Percentiles rank a stretch among this genome's conserved stretches.
phyloP scores from a whole-genome alignment of 2,797 vertebrate genomes.

The Podargus strigoides region DNA sequence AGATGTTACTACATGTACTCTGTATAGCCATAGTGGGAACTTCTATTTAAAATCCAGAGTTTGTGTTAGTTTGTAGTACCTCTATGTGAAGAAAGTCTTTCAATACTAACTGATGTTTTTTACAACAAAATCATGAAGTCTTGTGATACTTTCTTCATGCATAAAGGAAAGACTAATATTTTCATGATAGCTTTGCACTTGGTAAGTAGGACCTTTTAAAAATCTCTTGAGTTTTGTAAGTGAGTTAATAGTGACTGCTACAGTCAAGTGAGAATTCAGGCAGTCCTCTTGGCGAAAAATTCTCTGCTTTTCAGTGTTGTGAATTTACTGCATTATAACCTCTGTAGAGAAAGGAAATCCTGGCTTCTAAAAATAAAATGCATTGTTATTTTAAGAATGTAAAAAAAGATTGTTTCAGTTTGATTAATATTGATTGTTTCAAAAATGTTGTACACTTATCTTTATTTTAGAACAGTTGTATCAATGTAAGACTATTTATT shows the following conservation, averaged over 20 bases:
- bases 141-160: not conserved
- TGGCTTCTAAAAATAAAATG: constrained; percentile 67
- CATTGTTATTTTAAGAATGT: constrained; percentile 58
- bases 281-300: not conserved
- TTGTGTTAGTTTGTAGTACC: not conserved
- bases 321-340: constrained; percentile 10
- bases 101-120: not conserved
- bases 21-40: not conserved
- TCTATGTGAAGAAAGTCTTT: not conserved
- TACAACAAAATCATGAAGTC: not conserved
- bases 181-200: not conserved
- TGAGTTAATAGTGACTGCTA: not conserved
- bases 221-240: not conserved
- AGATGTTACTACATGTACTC: not conserved
- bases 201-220: not conserved
- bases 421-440: constrained; percentile 3
- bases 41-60: not conserved
- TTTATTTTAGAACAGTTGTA: not conserved
- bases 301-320: not conserved
- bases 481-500: not conserved
- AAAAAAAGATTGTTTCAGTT: constrained; percentile 26
- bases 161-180: not conserved
- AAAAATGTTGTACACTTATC: not conserved
- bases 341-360: constrained; percentile 62
- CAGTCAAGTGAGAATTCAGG: not conserved